Evolutionary conservation across 2,888 invertebrate genomes (phyloP), one percentile per base, ranked within the genome.

Genomic region (Acanthococcus lagerstroemiae): DNA sequence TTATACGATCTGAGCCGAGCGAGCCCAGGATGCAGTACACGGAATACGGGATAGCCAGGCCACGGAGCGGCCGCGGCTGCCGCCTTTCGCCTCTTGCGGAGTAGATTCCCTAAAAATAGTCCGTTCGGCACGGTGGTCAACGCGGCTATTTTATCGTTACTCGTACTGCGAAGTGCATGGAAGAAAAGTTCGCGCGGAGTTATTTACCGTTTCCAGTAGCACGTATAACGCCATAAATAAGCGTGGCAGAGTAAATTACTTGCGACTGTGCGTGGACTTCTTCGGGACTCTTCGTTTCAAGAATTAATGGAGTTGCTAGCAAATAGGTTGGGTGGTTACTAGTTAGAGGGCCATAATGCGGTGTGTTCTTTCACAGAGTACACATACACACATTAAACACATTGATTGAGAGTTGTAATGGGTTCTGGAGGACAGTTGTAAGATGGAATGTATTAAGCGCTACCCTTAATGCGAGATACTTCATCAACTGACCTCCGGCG

Each of bases 401-500:
- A 66, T 66, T 66, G 66, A 66, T 66, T 66, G 66, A 66, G 66
- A 66, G 66, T 56, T 66, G 66, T 66, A 66, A 66, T 66, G 56
- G 66, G 55, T 55, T 55, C 45, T 65, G 65, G 61, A 61, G 61
- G 61, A 61, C 61, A 61, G 61, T 61, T 61, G 21, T 52, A 61
- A 61, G 61, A 61, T 61, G 61, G 61, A 61, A 61, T 61, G 61
- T 52, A 52, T 61, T 61, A 50, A 61, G 50, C 52, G 61, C 61
- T 52, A 52, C 61, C 52, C 61, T 66, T 66, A 66, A 66, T 66
- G 66, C 55, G 50, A 56, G 66, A 66, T 66, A 66, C 66, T 66
- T 66, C 66, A 66, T 66, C 66, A 66, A 66, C 46, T 48, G 56
- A 55, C 55, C 66, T 30, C 55, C 56, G 50, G 65, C 60, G 61